These are phyloP conservation scores for Galbula dea DNA, from an alignment of 2,113 vertebrate genomes.

Conservation along the genomic window DNA sequence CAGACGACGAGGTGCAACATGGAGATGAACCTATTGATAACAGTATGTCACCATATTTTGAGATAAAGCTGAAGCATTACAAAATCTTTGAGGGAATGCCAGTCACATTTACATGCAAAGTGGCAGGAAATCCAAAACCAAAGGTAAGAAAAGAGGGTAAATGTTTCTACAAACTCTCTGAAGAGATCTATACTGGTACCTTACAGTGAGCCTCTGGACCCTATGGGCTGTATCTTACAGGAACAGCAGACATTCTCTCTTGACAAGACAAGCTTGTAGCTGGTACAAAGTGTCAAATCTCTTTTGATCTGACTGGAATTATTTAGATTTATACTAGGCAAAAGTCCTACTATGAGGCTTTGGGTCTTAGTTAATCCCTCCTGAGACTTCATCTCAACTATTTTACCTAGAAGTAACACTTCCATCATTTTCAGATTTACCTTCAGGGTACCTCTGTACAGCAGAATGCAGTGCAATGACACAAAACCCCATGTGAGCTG, in stretches of 20 bases:
- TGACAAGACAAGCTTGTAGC: not conserved
- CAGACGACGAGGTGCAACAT: constrained; percentile 85
- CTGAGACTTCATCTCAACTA: not conserved
- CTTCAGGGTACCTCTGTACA: not conserved
- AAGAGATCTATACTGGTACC: not conserved
- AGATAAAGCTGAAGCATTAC: constrained; percentile 91
- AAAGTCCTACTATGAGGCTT: not conserved
- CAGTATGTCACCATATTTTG: constrained; percentile 77
- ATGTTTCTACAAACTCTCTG: not conserved
- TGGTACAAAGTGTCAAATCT: not conserved
- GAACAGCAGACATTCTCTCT: not conserved
- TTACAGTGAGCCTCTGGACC: not conserved
- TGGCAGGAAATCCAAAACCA: constrained; percentile 89
- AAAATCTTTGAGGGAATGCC: constrained; percentile 98
- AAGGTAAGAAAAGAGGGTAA: constrained; percentile 78
- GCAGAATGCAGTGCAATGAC: not conserved
- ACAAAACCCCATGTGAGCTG: not conserved
- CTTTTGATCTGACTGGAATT: not conserved
- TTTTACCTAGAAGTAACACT: not conserved
- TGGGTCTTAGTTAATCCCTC: not conserved
- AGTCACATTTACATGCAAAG: constrained; percentile 90
- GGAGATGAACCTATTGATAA: constrained; percentile 73
- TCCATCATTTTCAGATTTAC: not conserved
- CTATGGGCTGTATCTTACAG: not conserved
- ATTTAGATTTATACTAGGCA: not conserved